A percentile compares a stretch with the other conserved stretches of the same genome.
These are phyloP conservation scores for Ceratosolen fusciceps DNA, from an alignment of 1,140 invertebrate species.

Conservation along the genomic window DNA sequence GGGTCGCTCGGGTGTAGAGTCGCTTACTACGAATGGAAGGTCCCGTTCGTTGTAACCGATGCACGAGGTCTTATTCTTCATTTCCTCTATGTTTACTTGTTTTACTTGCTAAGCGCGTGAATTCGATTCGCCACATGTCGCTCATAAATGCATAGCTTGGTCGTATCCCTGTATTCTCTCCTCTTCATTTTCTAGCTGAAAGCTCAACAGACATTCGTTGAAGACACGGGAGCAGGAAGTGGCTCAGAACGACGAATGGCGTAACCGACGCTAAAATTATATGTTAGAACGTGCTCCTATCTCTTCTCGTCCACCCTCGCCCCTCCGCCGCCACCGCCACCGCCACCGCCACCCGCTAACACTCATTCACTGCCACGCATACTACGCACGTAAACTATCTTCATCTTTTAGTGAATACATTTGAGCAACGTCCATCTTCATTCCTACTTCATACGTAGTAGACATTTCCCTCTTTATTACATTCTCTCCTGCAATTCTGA, in stretches of 20 bases:
- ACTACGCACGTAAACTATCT: no score
- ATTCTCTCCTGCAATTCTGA: not conserved
- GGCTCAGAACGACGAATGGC: not conserved
- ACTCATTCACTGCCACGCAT: no score
- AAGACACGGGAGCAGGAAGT: not conserved
- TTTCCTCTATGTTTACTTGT: not conserved
- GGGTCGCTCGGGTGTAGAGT: no score
- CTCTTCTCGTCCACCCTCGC: no score
- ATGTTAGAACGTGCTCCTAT: not conserved
- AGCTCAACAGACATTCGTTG: not conserved
- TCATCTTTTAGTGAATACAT: not conserved
- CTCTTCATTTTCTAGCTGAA: not conserved
- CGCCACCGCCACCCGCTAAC: no score
- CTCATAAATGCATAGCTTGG: not conserved
- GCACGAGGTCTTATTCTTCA: not conserved
- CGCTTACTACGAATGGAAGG: no score
- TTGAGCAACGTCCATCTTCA: not conserved
- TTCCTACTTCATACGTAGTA: constrained; percentile 7
- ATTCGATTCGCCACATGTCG: not conserved
- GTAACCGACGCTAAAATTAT: constrained; percentile 9
- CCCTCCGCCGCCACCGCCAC: not conserved
- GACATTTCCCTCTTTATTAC: not conserved
- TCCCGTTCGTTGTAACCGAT: not conserved
- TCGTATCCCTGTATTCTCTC: not conserved
- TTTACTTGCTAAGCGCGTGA: not conserved